These are phyloP conservation scores for Nemotelus nigrinus DNA, from an alignment of 2,888 invertebrate species.

Conservation along the genomic window DNA sequence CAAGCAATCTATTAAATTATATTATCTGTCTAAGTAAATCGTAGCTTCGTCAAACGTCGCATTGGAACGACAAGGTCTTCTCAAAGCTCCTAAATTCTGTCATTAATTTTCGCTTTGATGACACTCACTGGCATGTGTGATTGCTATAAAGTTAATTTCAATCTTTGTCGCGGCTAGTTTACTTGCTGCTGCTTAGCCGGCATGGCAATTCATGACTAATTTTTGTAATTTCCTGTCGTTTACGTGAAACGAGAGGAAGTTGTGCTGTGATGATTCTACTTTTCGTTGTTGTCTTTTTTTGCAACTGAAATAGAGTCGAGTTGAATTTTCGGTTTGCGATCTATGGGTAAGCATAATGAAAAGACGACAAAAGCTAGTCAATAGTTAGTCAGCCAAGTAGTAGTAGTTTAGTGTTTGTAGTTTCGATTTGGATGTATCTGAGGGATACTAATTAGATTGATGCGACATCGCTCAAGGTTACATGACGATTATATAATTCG, in stretches of 20 bases:
- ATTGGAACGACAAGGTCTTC: constrained; percentile 27
- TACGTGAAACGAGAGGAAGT: constrained; percentile 47
- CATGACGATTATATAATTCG: constrained; percentile 29
- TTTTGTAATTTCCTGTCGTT: constrained; percentile 50
- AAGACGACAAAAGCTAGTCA: constrained; percentile 15
- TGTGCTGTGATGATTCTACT: not conserved
- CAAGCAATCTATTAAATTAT: no score
- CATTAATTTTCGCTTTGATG: constrained; percentile 26
- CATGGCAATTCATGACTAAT: constrained; percentile 40
- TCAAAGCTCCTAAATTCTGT: constrained; percentile 7
- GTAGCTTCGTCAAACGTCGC: no score
- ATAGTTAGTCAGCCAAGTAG: not conserved
- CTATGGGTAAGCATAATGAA: constrained; percentile 3
- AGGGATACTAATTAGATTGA: constrained; percentile 38
- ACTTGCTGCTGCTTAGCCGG: not conserved
- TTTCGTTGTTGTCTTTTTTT: no score
- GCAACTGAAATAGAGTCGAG: no score
- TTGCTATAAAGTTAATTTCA: constrained; percentile 10
- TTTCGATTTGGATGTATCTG: constrained; percentile 22
- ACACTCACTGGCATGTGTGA: constrained; percentile 26
- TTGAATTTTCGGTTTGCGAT: no score
- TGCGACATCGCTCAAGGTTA: constrained; percentile 36
- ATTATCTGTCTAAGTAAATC: no score
- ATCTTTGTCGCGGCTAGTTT: not conserved
- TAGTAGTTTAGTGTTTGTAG: not conserved